Base-by-base conservation (phyloP, 2,113 vertebrate species). In the Propithecus coquereli region DNA sequence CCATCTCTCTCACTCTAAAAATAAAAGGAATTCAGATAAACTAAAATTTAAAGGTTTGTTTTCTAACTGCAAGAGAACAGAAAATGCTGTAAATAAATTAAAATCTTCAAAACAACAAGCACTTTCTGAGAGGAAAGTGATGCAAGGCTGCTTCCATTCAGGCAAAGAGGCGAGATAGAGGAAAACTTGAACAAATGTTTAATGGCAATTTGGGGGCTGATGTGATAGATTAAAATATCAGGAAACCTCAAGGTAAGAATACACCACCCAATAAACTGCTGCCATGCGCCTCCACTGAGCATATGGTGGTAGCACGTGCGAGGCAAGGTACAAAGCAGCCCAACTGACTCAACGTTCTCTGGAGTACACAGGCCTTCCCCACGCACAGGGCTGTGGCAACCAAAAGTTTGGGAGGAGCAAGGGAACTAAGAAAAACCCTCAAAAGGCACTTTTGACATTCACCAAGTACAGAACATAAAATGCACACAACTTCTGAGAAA, bases 301-400 rank as follows among this genome's bases (percentile, higher is more conserved):
- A 18, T 23, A 25, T 5, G 2, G 9, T 3, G 0, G 20, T 27
- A 14, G 4, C 13, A 3, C 1, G 6, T 4, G 1, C 10, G 30
- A 25, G 7, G 12, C 5, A 5, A 18, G 6, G 2, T 57, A 66
- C 9, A 34, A 40, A 73, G 20, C 17, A 32, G 32, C 27, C 23
- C 4, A 22, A 5, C 18, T 43, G 7, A 84, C 5, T 3, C 43
- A 77, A 34, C 5, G 10, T 25, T 40, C 16, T 34, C 23, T 30
- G 30, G 37, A 34, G 45, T 34, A 25, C 9, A 5, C 17, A 13
- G 14, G 20, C 3, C 9, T 92, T 23, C 40, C 16, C 17, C 13
- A 85, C 17, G 12, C 7, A 43, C 22, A 86, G 20, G 27, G 14
- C 25, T 82, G 6, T 43, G 2, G 9, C 37, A 65, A 76, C 23